Evolutionary conservation across 2,113 vertebrate species (phyloP), one percentile per base, ranked within the genome.

Genomic region (Tragelaphus imberbis): DNA sequence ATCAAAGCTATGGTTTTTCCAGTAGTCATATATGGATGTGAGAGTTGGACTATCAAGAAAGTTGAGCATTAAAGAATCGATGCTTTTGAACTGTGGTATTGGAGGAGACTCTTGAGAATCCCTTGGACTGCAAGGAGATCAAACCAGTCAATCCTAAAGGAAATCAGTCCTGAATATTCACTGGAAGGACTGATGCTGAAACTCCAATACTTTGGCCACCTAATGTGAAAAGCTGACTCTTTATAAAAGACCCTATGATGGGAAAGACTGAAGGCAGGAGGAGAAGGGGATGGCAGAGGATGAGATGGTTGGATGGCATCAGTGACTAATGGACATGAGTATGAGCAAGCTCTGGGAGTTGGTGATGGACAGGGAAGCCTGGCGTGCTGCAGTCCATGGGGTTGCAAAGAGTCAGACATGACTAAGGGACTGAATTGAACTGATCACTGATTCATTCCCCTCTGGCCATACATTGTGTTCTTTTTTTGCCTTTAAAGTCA

Each of bases 381-480:
- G n/a, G 65, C 0, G 0, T 11, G 17, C n/a, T 6, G 8, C n/a
- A 36, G 17, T 5, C n/a, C 17, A 71, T 21, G 1, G 4, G n/a
- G 9, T 71, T 71, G 16, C 65, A 71, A 17, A 65, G n/a, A 68
- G n/a, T 68, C 2, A 0, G 65, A 68, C 65, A 21, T 21, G 33
- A 68, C 33, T 36, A n/a, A 68, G n/a, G 65, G 65, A 36, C 17
- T 68, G 17, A 68, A 68, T 5, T 68, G 33, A 68, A 68, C 33
- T 36, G 33, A 68, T 68, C 65, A 36, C 28, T 40, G 56, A 55
- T 25, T 71, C 53, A n/a, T 40, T 97, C 44, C 55, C 65, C 40
- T 47, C 44, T 63, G 79, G 49, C 2, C n/a, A 51, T 51, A 58
- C 0, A 12, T 3, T 55, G 12, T 11, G 16, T 36, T 21, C 17